Base-by-base conservation (phyloP, 2,113 vertebrate genomes). In the Gambusia holbrooki region DNA sequence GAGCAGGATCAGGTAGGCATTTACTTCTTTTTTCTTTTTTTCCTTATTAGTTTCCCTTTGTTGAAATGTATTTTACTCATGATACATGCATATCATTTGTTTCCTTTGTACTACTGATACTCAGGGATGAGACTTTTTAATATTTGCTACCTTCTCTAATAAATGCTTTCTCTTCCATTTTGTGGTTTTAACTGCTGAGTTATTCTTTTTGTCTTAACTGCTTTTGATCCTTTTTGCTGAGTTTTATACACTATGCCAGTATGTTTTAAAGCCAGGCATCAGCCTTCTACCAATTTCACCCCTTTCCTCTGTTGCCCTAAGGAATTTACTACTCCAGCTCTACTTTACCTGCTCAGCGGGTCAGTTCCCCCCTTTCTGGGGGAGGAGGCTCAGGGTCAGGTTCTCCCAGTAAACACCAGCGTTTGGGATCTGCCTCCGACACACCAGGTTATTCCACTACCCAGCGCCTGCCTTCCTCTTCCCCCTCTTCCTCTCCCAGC, bases 261-360 rank as follows among this genome's bases (percentile, higher is more conserved):
- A 25, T 62, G 61, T 11, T 62, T 62, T 30, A 17, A 17, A 15
- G 29, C 5, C 27, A 15, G 6, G 51, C 19, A 22, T 62, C 54
- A 54, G 2, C 27, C 8, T 64, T 30, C 17, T 61, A 6, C 37
- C 17, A 33, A 27, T 60, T 15, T 0, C 8, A 66, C 15, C 48
- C 15, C 5, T 29, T 69, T n/a, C 22, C 51, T 58, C 37, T 66
- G 19, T 37, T 15, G 66, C 40, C 22, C 12, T 85, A 79, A 89
- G 94, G 92, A 62, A 94, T 97, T 85, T 98, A 96, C 93, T 98
- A 98, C 93, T 95, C 96, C 82, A 97, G 97, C 93, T 96, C 96
- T 89, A 98, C 97, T 79, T 95, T 99, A 89, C 97, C 97, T 29
- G 94, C 95, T 83, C 96, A 96, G 90, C 95, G 97, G 81, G 96